A percentile compares a stretch with the other conserved stretches of the same genome.
phyloP scores from a whole-genome alignment of 2,888 invertebrate genomes.

The Ditula angustiorana region DNA sequence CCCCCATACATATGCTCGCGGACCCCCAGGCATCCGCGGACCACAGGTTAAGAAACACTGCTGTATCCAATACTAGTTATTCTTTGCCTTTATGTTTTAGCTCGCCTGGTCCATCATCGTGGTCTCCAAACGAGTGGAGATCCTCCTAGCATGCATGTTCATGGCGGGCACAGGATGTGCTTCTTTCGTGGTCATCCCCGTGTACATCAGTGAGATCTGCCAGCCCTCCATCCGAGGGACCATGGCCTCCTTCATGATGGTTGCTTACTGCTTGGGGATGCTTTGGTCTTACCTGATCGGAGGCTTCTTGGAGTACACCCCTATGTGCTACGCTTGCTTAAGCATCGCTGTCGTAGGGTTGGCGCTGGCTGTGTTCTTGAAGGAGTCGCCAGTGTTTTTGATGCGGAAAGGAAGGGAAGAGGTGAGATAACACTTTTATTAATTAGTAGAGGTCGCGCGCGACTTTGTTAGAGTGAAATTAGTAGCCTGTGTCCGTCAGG shows the following conservation, averaged over 20 bases:
- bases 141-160: conserved; percentile 41
- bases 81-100: conserved; percentile 31
- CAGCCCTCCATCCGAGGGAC: conserved; percentile 43
- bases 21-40: no score
- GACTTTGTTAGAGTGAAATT: no score
- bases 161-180: conserved; percentile 40
- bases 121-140: conserved; percentile 33
- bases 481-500: no score
- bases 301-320: conserved; percentile 39
- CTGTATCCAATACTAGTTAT: no score
- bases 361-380: conserved; percentile 9
- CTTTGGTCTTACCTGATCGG: conserved; percentile 25
- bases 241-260: conserved; percentile 41
- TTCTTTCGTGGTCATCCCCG: conserved; percentile 40
- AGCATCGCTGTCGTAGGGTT: conserved; percentile 35
- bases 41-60: no score
- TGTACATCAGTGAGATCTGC: conserved; percentile 45
- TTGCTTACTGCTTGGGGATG: conserved; percentile 36
- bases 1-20: no score
- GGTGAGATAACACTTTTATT: no score
- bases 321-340: conserved; percentile 39
- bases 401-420: conserved; percentile 40
- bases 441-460: no score
- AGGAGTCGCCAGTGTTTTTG: conserved; percentile 42
- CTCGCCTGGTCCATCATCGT: conserved; percentile 40